These are phyloP conservation scores for Drosophila subquinaria DNA, from an alignment of 2,888 invertebrate genomes.

Conservation along the genomic window DNA sequence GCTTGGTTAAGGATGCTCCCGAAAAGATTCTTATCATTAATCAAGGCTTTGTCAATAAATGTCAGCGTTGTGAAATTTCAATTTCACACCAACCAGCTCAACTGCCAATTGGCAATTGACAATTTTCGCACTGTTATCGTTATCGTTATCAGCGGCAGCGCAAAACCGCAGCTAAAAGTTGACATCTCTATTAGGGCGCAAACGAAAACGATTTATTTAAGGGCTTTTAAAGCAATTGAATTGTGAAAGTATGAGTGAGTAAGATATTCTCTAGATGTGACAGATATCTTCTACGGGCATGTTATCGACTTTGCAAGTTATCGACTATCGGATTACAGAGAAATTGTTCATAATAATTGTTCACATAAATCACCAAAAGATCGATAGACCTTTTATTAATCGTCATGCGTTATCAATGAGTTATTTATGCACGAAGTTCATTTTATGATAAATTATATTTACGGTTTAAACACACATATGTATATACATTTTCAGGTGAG, in stretches of 20 bases:
- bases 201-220: conserved; percentile 5
- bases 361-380: too few species aligned
- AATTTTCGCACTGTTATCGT: conserved; percentile 54
- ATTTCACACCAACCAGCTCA: conserved; percentile 79
- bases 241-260: not conserved
- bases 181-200: conserved; percentile 66
- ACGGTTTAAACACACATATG: too few species aligned
- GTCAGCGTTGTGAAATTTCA: conserved; percentile 84
- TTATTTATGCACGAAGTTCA: too few species aligned
- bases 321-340: not conserved
- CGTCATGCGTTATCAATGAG: too few species aligned
- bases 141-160: conserved; percentile 54
- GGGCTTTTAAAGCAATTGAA: not conserved
- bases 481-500: too few species aligned
- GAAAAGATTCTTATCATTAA: conserved; percentile 83
- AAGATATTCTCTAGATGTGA: not conserved
- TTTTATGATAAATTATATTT: too few species aligned
- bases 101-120: conserved; percentile 69
- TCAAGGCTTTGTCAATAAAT: conserved; percentile 85
- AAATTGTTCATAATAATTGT: not conserved
- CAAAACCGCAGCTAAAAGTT: conserved; percentile 37
- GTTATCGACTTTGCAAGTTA: not conserved
- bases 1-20: conserved; percentile 44
- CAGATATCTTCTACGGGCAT: not conserved
- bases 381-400: too few species aligned